Evolutionary conservation across 2,888 invertebrate species (phyloP).

Genomic region (Euspilapteryx auroguttella): DNA sequence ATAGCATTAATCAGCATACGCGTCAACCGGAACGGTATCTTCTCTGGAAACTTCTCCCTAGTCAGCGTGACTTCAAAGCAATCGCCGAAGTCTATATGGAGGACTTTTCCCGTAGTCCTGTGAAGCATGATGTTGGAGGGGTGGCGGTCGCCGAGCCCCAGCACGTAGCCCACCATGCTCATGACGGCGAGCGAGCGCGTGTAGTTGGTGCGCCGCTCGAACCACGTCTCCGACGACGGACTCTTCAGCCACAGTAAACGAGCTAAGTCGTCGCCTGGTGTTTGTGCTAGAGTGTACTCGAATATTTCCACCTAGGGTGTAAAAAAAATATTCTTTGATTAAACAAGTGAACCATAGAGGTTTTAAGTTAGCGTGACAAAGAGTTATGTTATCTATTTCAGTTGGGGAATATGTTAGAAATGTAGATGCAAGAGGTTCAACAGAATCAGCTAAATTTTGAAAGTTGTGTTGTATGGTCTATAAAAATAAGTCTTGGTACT

Average conservation of each 20-base stretch:
- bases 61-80: slow-evolving; percentile 99
- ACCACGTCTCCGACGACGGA: slow-evolving; percentile 97
- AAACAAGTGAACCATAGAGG: too few species aligned
- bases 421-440: too few species aligned
- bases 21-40: slow-evolving; percentile 97
- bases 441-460: too few species aligned
- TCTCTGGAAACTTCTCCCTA: slow-evolving; percentile 98
- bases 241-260: slow-evolving; percentile 96
- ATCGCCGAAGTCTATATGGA: slow-evolving; percentile 99
- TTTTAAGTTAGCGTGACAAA: too few species aligned
- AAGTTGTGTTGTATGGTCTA: too few species aligned
- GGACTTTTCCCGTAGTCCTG: slow-evolving; percentile 95
- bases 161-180: slow-evolving; percentile 99
- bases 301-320: slow-evolving; percentile 89
- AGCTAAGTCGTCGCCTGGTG: slow-evolving; percentile 93
- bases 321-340: too few species aligned
- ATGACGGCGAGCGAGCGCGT: slow-evolving; percentile 97
- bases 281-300: slow-evolving; percentile 93
- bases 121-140: slow-evolving; percentile 99
- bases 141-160: slow-evolving; percentile 97
- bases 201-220: slow-evolving; percentile 97
- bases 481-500: too few species aligned
- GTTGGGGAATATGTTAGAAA: too few species aligned
- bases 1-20: slow-evolving; percentile 99
- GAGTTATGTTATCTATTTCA: too few species aligned